A percentile compares a stretch with the other conserved stretches of the same genome.
phyloP scores from a whole-genome alignment of 2,888 invertebrate species.

The Ganaspis brasiliensis region DNA sequence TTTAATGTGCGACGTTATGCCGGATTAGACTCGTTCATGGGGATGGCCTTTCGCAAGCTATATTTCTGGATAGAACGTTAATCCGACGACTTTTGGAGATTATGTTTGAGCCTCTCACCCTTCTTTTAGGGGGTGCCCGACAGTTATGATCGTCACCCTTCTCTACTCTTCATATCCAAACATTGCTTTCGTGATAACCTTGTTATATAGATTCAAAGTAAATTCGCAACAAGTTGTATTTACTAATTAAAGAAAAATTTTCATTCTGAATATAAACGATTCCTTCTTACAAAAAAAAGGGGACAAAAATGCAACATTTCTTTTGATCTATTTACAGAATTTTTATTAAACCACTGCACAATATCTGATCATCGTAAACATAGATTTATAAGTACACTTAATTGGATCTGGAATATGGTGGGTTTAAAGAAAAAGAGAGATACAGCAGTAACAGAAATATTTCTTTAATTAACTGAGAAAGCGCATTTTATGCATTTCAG shows the following conservation, averaged over 20 bases:
- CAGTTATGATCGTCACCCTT: constrained; percentile 55
- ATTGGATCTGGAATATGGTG: too few species aligned
- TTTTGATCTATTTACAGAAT: too few species aligned
- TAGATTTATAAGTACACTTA: too few species aligned
- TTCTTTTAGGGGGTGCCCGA: constrained; percentile 50
- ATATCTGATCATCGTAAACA: too few species aligned
- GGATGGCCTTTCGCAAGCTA: constrained; percentile 54
- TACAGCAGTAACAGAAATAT: too few species aligned
- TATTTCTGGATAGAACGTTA: constrained; percentile 63
- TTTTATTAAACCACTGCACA: too few species aligned
- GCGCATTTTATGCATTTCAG: too few species aligned
- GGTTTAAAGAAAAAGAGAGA: too few species aligned
- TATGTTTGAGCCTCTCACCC: constrained; percentile 52
- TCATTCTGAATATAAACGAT: too few species aligned
- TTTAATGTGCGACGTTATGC: constrained; percentile 61
- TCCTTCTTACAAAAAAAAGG: background rate
- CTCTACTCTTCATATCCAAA: background rate
- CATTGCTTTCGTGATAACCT: background rate
- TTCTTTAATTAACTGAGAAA: too few species aligned
- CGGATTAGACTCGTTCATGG: constrained; percentile 59
- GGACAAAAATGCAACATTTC: too few species aligned
- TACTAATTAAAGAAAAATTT: background rate
- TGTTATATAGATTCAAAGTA: background rate
- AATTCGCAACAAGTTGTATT: background rate
- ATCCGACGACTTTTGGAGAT: constrained; percentile 67